A percentile compares a stretch with the other conserved stretches of the same genome.
Conservation (phyloP, 53 echinoderm and acorn worm genomes). For the Apostichopus leukothele region DNA sequence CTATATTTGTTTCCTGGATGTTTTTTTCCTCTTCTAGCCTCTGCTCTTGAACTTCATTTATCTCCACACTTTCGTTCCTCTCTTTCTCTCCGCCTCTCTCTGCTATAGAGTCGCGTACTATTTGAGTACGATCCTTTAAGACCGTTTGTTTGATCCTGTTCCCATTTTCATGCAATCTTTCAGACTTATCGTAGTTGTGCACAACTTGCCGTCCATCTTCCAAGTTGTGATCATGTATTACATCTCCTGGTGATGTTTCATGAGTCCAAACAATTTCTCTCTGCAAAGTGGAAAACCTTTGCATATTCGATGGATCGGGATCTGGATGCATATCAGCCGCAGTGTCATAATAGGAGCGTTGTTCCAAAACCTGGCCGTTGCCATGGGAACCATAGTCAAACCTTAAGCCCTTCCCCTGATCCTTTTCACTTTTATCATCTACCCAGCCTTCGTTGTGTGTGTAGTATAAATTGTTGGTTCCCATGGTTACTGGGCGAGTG, state of each 20-base stretch:
- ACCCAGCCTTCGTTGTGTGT: neutral
- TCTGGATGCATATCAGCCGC: neutral
- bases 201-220: neutral
- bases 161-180: neutral
- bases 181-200: neutral
- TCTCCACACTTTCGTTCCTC: too few species aligned
- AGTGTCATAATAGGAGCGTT: neutral
- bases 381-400: neutral
- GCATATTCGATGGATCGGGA: slow-evolving; percentile 5
- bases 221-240: neutral
- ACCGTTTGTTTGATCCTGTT: too few species aligned
- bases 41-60: too few species aligned
- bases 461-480: slow-evolving; percentile 57
- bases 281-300: neutral
- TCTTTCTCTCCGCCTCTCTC: too few species aligned
- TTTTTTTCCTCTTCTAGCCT: neutral
- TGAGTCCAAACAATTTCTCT: neutral
- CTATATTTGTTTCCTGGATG: neutral
- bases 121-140: too few species aligned
- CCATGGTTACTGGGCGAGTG: slow-evolving; percentile 50
- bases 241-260: neutral
- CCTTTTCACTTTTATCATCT: neutral
- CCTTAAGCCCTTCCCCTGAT: neutral
- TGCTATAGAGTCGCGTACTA: too few species aligned
- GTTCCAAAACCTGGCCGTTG: neutral